Evolutionary conservation across 2,888 invertebrate species (phyloP).

Genomic region (Pantelozetes paolii): DNA sequence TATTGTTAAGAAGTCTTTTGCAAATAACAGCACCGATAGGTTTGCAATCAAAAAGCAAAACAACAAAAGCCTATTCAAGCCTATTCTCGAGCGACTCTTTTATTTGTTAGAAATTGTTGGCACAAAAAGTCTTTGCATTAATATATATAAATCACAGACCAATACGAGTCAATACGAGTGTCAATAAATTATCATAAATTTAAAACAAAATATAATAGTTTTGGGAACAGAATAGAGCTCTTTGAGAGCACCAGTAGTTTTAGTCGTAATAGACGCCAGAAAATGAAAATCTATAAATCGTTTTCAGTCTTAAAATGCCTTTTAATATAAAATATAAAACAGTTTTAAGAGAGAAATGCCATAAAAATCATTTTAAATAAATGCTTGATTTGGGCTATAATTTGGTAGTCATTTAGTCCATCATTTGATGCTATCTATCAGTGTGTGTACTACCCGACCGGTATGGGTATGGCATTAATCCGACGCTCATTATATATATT

Average conservation of each 20-base stretch:
- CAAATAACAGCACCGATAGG: neutral
- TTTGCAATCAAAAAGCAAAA: no score
- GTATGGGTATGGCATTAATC: slow-evolving; percentile 27
- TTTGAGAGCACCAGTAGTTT: neutral
- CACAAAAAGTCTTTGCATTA: slow-evolving; percentile 27
- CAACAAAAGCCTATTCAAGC: neutral
- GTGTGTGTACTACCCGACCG: neutral
- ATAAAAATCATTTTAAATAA: slow-evolving; percentile 26
- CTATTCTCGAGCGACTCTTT: neutral
- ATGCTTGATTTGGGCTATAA: slow-evolving; percentile 2
- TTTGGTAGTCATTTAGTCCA: slow-evolving; percentile 14
- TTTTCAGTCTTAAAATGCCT: neutral
- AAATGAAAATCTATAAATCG: slow-evolving; percentile 13
- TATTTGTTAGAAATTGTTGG: slow-evolving; percentile 23
- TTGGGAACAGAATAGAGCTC: neutral
- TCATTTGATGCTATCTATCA: slow-evolving; percentile 23
- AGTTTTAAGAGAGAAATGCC: neutral
- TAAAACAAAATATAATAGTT: neutral
- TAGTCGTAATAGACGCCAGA: no score
- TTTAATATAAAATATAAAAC: no score
- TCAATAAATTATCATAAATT: slow-evolving; percentile 32
- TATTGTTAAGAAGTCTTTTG: neutral
- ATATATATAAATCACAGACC: slow-evolving; percentile 11
- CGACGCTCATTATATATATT: slow-evolving; percentile 20
- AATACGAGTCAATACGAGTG: no score